Conservation (phyloP, 1,140 invertebrate species). For the Drosophila pallidifrons region DNA sequence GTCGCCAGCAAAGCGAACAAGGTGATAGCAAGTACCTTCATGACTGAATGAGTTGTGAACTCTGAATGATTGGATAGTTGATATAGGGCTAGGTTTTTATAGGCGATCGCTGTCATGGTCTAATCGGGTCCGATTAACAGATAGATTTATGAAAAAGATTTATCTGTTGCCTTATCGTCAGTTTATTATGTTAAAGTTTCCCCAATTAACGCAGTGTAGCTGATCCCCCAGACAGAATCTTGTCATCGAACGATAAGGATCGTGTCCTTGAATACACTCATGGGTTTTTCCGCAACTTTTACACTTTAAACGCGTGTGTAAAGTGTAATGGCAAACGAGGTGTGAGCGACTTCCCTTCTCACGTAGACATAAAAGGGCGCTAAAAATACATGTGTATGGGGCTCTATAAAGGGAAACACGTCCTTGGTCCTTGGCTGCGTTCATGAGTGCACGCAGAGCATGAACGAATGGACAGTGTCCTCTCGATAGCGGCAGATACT, state of each 20-base stretch:
- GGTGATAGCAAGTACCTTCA: conserved; percentile 71
- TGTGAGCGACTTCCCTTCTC: conserved; percentile 22
- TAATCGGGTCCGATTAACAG: conserved; percentile 46
- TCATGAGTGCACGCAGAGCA: conserved; percentile 20
- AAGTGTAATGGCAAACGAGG: conserved; percentile 47
- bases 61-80: background rate
- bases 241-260: conserved; percentile 37
- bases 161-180: conserved; percentile 28
- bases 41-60: conserved; percentile 39
- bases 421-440: conserved; percentile 22
- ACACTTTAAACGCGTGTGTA: conserved; percentile 30
- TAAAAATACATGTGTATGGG: conserved; percentile 57
- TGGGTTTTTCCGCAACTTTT: background rate
- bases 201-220: conserved; percentile 6
- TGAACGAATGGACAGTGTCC: conserved; percentile 18
- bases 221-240: conserved; percentile 25
- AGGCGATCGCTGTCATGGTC: conserved; percentile 5
- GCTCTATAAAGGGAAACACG: conserved; percentile 39
- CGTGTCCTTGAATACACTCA: background rate
- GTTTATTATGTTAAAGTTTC: conserved; percentile 15
- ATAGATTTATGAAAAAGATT: conserved; percentile 67
- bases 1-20: conserved; percentile 59
- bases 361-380: conserved; percentile 53
- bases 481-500: background rate
- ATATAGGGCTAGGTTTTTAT: conserved; percentile 44